Evolutionary conservation across 1,140 invertebrate genomes (phyloP).

Genomic region (Protaetia brevitarsis): DNA sequence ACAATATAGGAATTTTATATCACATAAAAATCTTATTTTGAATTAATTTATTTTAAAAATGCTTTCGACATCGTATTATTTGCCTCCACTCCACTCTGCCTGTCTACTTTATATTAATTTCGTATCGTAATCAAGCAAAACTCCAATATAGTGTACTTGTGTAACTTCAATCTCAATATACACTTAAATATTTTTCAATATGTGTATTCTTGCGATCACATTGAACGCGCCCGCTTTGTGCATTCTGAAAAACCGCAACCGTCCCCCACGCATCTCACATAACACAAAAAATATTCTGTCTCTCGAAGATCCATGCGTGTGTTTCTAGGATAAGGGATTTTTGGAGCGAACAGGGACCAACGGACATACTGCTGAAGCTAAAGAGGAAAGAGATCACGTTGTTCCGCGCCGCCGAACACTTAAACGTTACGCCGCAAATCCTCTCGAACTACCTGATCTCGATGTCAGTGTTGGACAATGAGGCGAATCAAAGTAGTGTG

Average conservation of each 20-base stretch:
- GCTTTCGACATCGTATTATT: neutral
- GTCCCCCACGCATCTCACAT: neutral
- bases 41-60: neutral
- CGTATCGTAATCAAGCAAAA: neutral
- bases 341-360: conserved; percentile 71
- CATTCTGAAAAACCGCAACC: too few relatives aligned
- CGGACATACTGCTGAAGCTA: conserved; percentile 66
- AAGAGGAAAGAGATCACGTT: conserved; percentile 69
- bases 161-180: conserved; percentile 9
- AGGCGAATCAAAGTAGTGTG: conserved; percentile 48
- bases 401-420: conserved; percentile 66
- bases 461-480: conserved; percentile 54
- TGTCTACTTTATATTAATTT: conserved; percentile 2
- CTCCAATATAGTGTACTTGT: conserved; percentile 9
- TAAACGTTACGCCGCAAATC: conserved; percentile 70
- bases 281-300: conserved; percentile 5
- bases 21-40: neutral
- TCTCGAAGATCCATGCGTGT: conserved; percentile 11
- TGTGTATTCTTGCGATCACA: too few relatives aligned
- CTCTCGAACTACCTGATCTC: conserved; percentile 67
- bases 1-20: too few relatives aligned
- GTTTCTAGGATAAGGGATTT: conserved; percentile 52
- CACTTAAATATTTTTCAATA: neutral
- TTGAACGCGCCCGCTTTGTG: too few relatives aligned
- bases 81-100: neutral